A percentile compares a stretch with the other conserved stretches of the same genome.
phyloP scores from a whole-genome alignment of 2,797 vertebrate genomes.

The Harpia harpyja region DNA sequence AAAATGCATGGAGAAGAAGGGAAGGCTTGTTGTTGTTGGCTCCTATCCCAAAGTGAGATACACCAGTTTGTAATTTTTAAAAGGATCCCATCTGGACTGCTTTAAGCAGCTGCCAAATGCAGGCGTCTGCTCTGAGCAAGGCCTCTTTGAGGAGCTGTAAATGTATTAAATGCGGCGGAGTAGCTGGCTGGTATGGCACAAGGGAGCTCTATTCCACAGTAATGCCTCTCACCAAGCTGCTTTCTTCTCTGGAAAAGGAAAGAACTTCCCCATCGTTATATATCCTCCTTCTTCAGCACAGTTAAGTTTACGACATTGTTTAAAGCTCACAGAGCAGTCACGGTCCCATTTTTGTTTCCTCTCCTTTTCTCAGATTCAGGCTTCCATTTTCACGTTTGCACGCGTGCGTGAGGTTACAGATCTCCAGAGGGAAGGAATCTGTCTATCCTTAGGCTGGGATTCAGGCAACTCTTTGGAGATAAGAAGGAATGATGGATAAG shows the following conservation, averaged over 20 bases:
- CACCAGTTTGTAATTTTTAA: slow-evolving; percentile 61
- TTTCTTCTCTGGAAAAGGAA: background rate
- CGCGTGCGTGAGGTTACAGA: fast-evolving
- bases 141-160: slow-evolving; percentile 55
- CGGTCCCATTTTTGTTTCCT: background rate
- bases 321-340: background rate
- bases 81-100: slow-evolving; percentile 67
- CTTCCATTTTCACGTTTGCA: background rate
- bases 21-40: slow-evolving; percentile 64
- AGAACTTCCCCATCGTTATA: background rate
- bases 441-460: background rate
- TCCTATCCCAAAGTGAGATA: slow-evolving; percentile 61
- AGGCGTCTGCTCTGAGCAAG: slow-evolving; percentile 51
- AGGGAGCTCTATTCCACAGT: background rate
- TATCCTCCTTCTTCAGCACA: background rate
- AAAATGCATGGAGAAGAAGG: slow-evolving; percentile 58
- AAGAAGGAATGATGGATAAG: background rate
- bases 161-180: background rate
- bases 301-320: fast-evolving
- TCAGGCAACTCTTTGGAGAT: background rate
- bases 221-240: background rate
- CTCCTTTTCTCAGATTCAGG: background rate
- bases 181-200: slow-evolving; percentile 10
- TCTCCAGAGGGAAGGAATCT: background rate
- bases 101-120: slow-evolving; percentile 61